Evolutionary conservation across 2,888 invertebrate genomes (phyloP), one percentile per base, ranked within the genome.

Genomic region (Xestoiulus laeticollis): DNA sequence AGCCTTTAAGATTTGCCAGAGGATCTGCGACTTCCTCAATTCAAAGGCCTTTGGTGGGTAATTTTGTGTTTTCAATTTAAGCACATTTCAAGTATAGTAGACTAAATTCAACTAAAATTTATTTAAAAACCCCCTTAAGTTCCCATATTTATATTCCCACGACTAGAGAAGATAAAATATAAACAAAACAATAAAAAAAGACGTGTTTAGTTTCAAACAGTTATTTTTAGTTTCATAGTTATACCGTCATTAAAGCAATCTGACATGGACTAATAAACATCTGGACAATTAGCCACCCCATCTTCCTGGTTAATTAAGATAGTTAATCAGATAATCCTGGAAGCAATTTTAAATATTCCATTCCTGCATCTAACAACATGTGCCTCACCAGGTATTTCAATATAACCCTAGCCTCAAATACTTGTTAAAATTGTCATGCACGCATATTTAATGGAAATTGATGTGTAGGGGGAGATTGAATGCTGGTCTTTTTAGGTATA

Each of bases 1-100:
- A 14, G 78, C 30, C 78, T 30, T 26, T 30, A 78, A n/a, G 26
- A 78, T 78, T 78, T 78, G 26, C 30, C 10, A 78, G 78, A 78
- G 78, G 78, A 78, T 78, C 78, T 78, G 78, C 30, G 78, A 78
- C 78, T 78, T 78, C 78, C 78, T 78, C 30, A 78, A 78, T 30
- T 30, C 30, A 30, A 10, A 78, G 68, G 68, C 78, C 78, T 30
- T 68, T 26, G 68, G 26, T 22, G 10, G 4, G 5, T 68, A 26
- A 5, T 68, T 2, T 26, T 8, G 4, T 48, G 4, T 78, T 30
- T 30, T 30, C 30, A 12, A 68, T 26, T 78, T 78, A 4, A 30
- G 26, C 30, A 30, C 30, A 78, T 78, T 78, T 78, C 14, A 78
- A 68, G 30, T n/a, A n/a, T 10, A 78, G 30, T 12, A 78, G 30